These are phyloP conservation scores for Cairina moschata DNA, from an alignment of 2,113 vertebrate genomes.

Conservation along the genomic window DNA sequence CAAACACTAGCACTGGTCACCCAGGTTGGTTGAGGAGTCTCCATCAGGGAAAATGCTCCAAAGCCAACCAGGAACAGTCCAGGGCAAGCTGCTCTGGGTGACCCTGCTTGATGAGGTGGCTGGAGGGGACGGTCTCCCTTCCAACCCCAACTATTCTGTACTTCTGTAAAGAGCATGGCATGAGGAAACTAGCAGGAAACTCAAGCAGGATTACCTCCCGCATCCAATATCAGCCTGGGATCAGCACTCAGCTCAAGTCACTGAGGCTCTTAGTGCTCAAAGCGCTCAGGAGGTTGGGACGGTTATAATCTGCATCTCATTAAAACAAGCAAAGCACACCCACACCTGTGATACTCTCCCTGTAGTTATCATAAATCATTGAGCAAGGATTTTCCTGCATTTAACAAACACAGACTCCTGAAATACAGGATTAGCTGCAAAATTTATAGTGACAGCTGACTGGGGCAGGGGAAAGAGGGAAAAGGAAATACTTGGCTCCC, in stretches of 20 bases:
- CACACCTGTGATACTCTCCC: background rate
- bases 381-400: background rate
- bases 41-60: background rate
- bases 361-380: background rate
- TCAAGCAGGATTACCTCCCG: background rate
- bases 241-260: background rate
- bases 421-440: background rate
- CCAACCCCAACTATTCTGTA: background rate
- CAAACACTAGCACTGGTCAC: background rate
- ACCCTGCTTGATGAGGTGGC: background rate
- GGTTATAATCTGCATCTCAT: background rate
- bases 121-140: background rate
- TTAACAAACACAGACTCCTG: background rate
- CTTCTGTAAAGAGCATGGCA: background rate
- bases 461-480: too few relatives aligned
- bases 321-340: background rate
- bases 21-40: background rate
- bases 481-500: background rate
- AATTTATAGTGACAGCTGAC: background rate
- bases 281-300: background rate
- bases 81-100: background rate
- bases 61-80: background rate
- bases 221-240: background rate
- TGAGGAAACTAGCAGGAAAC: background rate
- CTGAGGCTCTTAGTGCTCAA: background rate